Evolutionary conservation across 2,888 invertebrate genomes (phyloP).

Genomic region (Adineta ricciae): DNA sequence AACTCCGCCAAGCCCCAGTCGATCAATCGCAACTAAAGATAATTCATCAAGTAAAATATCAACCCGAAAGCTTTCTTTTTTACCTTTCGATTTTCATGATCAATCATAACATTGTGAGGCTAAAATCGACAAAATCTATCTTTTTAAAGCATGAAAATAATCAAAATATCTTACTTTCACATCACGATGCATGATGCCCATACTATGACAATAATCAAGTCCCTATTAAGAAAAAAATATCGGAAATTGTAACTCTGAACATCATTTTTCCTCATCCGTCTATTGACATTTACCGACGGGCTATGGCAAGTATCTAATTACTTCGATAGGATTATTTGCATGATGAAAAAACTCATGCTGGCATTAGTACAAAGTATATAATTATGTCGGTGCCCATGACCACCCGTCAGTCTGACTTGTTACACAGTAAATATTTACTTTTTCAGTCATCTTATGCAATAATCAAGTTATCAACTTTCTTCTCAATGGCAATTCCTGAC

Average conservation of each 20-base stretch:
- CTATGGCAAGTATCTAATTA: no score
- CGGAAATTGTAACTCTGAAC: background rate
- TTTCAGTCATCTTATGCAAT: no score
- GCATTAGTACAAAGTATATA: no score
- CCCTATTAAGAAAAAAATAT: conserved; percentile 56
- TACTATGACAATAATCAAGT: conserved; percentile 97
- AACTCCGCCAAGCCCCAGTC: conserved; percentile 99
- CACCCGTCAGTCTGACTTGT: no score
- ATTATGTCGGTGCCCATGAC: no score
- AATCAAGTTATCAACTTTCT: no score
- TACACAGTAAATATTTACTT: no score
- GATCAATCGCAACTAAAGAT: conserved; percentile 70
- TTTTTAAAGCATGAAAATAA: background rate
- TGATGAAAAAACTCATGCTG: background rate
- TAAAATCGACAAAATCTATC: background rate
- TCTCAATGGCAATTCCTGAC: no score
- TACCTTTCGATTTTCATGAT: conserved; percentile 89
- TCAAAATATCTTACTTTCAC: conserved; percentile 59
- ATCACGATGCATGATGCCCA: conserved; percentile 99
- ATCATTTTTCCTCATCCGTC: background rate
- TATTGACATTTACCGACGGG: no score
- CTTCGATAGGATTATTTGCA: background rate
- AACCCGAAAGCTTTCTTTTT: background rate
- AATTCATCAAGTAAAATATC: background rate
- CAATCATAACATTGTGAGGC: conserved; percentile 99